A percentile compares a stretch with the other conserved stretches of the same genome.
These are phyloP conservation scores for Zaprionus tsacasi DNA, from an alignment of 1,140 invertebrate genomes.

Conservation along the genomic window DNA sequence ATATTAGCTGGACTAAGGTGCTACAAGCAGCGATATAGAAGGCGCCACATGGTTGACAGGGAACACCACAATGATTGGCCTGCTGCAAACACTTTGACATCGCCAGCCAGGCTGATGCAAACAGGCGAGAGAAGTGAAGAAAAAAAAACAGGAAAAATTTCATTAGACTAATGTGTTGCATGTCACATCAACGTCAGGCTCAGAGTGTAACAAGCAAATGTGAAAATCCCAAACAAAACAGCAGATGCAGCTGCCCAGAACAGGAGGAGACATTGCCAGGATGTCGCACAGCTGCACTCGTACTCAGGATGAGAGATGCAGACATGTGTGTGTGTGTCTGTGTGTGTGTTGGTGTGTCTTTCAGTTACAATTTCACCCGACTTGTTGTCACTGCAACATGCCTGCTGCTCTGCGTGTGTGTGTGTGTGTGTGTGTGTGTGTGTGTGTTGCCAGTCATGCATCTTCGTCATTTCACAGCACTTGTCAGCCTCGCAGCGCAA, in stretches of 20 bases:
- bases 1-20: conserved; percentile 28
- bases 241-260: conserved; percentile 66
- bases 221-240: conserved; percentile 70
- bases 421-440: background rate
- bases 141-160: conserved; percentile 48
- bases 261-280: background rate
- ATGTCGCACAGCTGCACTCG: conserved; percentile 12
- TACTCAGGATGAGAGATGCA: conserved; percentile 46
- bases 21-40: background rate
- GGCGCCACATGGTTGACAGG: conserved; percentile 7
- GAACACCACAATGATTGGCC: conserved; percentile 34
- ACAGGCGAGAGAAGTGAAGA: background rate
- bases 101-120: background rate
- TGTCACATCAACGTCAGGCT: conserved; percentile 72
- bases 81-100: conserved; percentile 22
- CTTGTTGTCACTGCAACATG: conserved; percentile 71
- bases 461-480: conserved; percentile 76
- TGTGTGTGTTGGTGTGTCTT: conserved; percentile 41
- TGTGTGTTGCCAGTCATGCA: conserved; percentile 53
- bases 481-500: conserved; percentile 64
- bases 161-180: conserved; percentile 79
- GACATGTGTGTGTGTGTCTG: conserved; percentile 11
- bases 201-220: conserved; percentile 68
- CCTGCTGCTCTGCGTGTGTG: background rate
- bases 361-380: conserved; percentile 45